Evolutionary conservation across 2,888 invertebrate species (phyloP).

Genomic region (Eupithecia exiguata): DNA sequence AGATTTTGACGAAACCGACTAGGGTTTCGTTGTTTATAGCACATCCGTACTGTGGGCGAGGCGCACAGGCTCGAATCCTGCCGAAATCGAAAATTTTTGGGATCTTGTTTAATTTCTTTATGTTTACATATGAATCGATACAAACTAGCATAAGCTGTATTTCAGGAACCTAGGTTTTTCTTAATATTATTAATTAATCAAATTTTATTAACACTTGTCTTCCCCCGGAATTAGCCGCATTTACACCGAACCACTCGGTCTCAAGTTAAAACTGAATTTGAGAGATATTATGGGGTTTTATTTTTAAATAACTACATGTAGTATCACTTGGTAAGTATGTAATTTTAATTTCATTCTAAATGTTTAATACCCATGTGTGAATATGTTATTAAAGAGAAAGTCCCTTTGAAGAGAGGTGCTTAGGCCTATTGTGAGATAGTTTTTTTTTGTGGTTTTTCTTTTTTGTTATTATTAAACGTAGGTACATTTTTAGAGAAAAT

Average conservation of each 20-base stretch:
- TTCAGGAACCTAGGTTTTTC: not conserved
- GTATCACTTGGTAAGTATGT: not conserved
- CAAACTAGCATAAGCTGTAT: not conserved
- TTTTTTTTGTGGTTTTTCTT: not conserved
- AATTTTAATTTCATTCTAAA: not conserved
- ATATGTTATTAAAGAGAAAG: not conserved
- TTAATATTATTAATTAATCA: too few species aligned
- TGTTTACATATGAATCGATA: too few species aligned
- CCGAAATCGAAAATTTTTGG: too few species aligned
- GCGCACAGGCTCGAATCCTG: too few species aligned
- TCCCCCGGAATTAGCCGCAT: not conserved
- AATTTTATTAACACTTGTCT: not conserved
- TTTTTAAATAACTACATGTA: not conserved
- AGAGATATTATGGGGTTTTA: not conserved
- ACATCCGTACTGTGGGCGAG: too few species aligned
- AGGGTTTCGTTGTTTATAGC: too few species aligned
- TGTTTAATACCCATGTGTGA: not conserved
- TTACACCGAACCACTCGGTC: not conserved
- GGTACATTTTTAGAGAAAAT: not conserved
- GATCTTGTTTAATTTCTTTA: too few species aligned
- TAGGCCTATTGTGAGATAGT: not conserved
- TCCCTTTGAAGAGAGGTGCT: not conserved
- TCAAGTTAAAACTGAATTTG: not conserved
- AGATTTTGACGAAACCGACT: too few species aligned
- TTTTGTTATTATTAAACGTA: not conserved